These are phyloP conservation scores for Pseudopleuronectes americanus DNA, from an alignment of 2,797 vertebrate species.

Conservation along the genomic window DNA sequence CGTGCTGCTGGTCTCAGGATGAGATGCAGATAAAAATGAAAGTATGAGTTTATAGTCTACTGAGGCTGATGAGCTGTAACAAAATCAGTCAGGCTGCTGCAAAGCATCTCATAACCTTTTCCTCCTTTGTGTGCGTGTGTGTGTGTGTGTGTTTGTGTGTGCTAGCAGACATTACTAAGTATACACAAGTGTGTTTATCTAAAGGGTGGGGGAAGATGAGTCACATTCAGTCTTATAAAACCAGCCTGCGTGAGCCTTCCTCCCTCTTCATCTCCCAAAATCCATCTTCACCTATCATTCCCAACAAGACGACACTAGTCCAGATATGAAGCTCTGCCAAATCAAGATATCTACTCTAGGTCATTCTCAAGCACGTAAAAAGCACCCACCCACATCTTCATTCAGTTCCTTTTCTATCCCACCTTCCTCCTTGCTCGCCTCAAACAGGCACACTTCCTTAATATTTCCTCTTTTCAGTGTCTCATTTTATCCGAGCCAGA, in stretches of 20 bases:
- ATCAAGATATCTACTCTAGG: slow-evolving; percentile 25
- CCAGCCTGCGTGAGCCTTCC: slow-evolving; percentile 20
- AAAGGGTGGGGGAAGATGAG: slow-evolving; percentile 63
- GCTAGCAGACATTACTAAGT: slow-evolving; percentile 38
- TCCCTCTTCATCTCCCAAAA: slow-evolving; percentile 29
- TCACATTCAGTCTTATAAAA: slow-evolving; percentile 62
- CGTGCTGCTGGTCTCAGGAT: slow-evolving; percentile 3
- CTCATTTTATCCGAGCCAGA: slow-evolving; percentile 26
- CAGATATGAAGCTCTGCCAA: slow-evolving; percentile 21
- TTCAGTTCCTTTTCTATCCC: slow-evolving; percentile 10
- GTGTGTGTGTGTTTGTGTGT: slow-evolving; percentile 13
- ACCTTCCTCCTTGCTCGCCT: slow-evolving; percentile 8
- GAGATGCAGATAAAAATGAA: slow-evolving; percentile 14
- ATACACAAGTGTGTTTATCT: slow-evolving; percentile 65
- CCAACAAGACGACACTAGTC: slow-evolving; percentile 10
- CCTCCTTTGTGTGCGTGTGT: not conserved
- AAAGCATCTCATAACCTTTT: slow-evolving; percentile 42
- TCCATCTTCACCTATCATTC: slow-evolving; percentile 34
- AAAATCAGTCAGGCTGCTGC: slow-evolving; percentile 24
- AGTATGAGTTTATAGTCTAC: not conserved
- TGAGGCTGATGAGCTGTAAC: slow-evolving; percentile 19
- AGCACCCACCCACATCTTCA: slow-evolving; percentile 9
- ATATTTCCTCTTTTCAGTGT: slow-evolving; percentile 38
- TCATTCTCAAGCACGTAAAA: slow-evolving; percentile 16
- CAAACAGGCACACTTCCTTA: slow-evolving; percentile 19